Base-by-base conservation (phyloP, 1,140 invertebrate genomes). In the Zaprionus africanus region DNA sequence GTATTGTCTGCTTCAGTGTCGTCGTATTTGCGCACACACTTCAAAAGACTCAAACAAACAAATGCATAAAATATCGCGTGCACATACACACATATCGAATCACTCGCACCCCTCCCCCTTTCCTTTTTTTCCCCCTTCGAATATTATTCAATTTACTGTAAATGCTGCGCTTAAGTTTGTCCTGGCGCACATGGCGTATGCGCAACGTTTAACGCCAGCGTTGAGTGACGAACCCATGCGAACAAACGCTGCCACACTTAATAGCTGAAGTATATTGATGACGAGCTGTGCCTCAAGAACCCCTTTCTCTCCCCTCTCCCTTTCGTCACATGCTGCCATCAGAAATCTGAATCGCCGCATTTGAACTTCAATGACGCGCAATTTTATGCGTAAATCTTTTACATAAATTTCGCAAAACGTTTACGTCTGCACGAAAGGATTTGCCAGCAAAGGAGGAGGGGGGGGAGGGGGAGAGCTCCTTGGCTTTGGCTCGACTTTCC, bases 361-460 rank as follows among this genome's bases (percentile, higher is more conserved):
- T 88, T 90, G 81, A 85, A 90, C 85, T 84, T 82, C 85, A 90
- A 90, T 90, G 85, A 90, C 78, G 85, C 85, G 86, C 85, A 85
- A 85, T 90, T 90, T 90, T 90, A 90, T 90, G 85, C 81, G 83
- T 81, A 85, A 90, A 87, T 85, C 85, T 81, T 90, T 90, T 90
- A 90, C 85, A 90, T 90, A 90, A 90, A 90, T 90, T 88, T 82
- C 62, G 69, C 69, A 70, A 76, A 83, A 78, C 82, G 78, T 86
- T 86, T 86, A 79, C 74, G 79, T 82, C 82, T 82, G 76, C 79
- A 87, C 78, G 84, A 87, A 87, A 87, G 84, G 84, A 88, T 88
- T 90, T 88, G 57, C 54, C 62, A 62, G 49, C 38, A 53, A 72
- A 49, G 60, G 56, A 22, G 2, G 22, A 22, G 22, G 22, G 22